Conservation (phyloP, 2,888 invertebrate species). For the Drosophila buzzatii region DNA sequence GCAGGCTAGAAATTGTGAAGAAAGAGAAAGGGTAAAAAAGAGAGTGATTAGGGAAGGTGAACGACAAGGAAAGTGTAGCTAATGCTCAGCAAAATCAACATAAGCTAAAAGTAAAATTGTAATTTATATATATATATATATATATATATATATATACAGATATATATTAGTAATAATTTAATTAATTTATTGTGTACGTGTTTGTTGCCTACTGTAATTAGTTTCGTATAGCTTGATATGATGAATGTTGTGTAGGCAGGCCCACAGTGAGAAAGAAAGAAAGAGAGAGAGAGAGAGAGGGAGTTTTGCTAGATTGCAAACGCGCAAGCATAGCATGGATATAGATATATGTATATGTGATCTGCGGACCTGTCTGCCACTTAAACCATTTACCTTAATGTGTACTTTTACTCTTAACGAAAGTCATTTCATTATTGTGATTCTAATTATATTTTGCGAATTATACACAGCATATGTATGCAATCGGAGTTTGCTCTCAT, state of each 20-base stretch:
- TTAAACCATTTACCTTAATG: constrained; percentile 36
- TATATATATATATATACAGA: constrained; percentile 16
- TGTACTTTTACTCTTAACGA: constrained; percentile 54
- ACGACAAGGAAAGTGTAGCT: constrained; percentile 9
- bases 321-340: neutral
- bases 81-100: constrained; percentile 16
- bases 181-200: constrained; percentile 58
- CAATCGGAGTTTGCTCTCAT: constrained; percentile 16
- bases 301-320: neutral
- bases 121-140: constrained; percentile 33
- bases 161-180: constrained; percentile 33
- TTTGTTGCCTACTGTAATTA: constrained; percentile 55
- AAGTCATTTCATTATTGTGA: constrained; percentile 73
- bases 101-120: constrained; percentile 59
- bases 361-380: constrained; percentile 28
- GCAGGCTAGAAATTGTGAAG: neutral
- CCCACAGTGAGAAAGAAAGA: neutral
- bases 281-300: neutral
- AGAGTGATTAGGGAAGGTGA: neutral
- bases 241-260: constrained; percentile 22
- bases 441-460: constrained; percentile 49
- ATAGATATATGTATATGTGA: neutral
- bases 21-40: neutral
- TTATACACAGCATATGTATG: constrained; percentile 11
- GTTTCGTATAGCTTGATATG: constrained; percentile 31